Conservation (phyloP, 37 sponge, comb jelly and placozoan species). For the Chondrilla cf. caribensis region DNA sequence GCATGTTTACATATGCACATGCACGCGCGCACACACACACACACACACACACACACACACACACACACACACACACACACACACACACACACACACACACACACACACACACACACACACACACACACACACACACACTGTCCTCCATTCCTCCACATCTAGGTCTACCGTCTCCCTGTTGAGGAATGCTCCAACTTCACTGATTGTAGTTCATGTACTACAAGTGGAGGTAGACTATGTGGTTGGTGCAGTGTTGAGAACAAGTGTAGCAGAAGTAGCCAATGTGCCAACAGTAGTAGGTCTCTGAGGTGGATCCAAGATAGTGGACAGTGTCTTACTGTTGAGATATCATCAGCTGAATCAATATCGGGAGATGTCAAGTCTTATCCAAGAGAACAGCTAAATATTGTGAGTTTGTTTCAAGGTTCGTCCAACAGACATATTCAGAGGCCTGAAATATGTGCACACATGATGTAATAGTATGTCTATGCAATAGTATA, state of each 20-base stretch:
- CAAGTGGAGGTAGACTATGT: constrained; percentile 49
- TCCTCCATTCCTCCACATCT: neutral
- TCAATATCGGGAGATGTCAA: neutral
- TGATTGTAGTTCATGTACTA: constrained; percentile 48
- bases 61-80: too few relatives aligned
- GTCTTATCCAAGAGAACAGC: neutral
- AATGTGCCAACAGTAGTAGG: constrained; percentile 54
- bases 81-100: too few relatives aligned
- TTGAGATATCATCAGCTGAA: constrained; percentile 7
- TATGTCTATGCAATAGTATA: too few relatives aligned
- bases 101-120: too few relatives aligned
- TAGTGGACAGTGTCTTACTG: neutral
- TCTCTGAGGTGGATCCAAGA: constrained; percentile 10
- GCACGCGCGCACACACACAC: too few relatives aligned
- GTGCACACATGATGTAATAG: too few relatives aligned
- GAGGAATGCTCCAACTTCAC: constrained; percentile 45
- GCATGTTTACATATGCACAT: too few relatives aligned
- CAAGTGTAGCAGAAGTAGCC: constrained; percentile 70
- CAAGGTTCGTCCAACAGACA: too few relatives aligned
- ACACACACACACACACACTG: constrained; percentile 12
- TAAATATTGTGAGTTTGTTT: neutral
- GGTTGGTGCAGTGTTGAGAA: constrained; percentile 89
- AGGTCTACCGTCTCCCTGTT: constrained; percentile 40
- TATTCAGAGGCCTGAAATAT: too few relatives aligned
- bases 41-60: too few relatives aligned